phyloP scores from a whole-genome alignment of 2,797 vertebrate genomes.

The Taeniopygia guttata region DNA sequence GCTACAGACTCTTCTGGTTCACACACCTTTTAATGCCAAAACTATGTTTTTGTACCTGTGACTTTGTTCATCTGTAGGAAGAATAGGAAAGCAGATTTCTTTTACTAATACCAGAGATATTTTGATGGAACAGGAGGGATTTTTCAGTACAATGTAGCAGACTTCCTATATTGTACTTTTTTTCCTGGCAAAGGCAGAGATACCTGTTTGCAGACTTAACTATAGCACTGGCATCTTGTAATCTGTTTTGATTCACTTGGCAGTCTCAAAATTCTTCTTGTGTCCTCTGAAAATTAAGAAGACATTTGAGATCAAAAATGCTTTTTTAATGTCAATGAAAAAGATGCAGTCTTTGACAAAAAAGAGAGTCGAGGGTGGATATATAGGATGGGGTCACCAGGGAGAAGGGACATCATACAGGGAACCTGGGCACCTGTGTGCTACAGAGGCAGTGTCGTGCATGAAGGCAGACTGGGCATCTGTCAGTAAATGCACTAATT shows the following conservation, averaged over 20 bases:
- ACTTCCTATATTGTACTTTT: neutral
- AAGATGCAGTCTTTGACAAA: neutral
- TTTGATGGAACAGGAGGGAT: neutral
- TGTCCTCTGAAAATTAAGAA: neutral
- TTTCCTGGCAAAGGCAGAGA: neutral
- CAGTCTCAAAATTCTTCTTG: neutral
- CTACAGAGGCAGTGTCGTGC: fast-evolving
- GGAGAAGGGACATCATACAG: neutral
- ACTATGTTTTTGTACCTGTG: neutral
- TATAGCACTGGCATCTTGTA: neutral
- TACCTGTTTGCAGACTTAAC: neutral
- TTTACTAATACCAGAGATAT: neutral
- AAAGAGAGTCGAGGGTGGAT: neutral
- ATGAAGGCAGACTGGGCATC: neutral
- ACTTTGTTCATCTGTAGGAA: neutral
- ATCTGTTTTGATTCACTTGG: neutral
- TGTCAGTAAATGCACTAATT: neutral
- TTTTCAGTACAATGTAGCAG: neutral
- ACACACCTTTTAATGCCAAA: neutral
- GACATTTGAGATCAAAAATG: neutral
- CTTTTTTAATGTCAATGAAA: neutral
- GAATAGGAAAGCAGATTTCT: neutral
- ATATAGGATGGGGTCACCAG: neutral
- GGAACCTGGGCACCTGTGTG: neutral
- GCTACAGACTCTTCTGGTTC: neutral